Evolutionary conservation across 2,113 vertebrate genomes (phyloP).

Genomic region (Carollia perspicillata): DNA sequence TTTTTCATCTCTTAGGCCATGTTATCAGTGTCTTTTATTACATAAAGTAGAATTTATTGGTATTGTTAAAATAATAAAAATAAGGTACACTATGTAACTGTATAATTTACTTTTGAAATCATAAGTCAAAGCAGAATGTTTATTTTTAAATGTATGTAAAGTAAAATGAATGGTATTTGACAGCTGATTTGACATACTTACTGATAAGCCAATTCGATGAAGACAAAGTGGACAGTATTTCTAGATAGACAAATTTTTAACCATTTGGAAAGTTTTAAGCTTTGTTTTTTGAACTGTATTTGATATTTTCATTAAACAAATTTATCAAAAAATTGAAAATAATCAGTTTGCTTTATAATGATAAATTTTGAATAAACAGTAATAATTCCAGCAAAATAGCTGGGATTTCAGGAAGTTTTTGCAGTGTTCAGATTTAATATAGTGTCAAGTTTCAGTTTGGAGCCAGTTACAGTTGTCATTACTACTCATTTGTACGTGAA

Average conservation of each 20-base stretch:
- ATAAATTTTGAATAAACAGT: neutral
- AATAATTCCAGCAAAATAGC: neutral
- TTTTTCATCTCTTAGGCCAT: neutral
- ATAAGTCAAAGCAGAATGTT: neutral
- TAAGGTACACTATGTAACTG: neutral
- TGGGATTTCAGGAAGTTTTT: neutral
- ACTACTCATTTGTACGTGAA: neutral
- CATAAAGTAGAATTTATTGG: neutral
- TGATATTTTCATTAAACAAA: neutral
- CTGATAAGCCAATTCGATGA: neutral
- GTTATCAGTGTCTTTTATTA: neutral
- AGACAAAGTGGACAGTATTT: neutral
- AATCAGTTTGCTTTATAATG: neutral
- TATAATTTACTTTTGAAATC: conserved; percentile 21
- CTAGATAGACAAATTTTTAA: neutral
- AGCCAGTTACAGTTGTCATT: neutral
- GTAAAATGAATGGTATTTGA: neutral
- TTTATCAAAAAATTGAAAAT: neutral
- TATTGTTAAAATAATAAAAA: neutral
- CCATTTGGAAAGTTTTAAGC: neutral
- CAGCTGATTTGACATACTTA: neutral
- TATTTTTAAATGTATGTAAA: neutral
- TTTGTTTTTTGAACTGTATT: neutral
- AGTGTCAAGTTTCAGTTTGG: neutral
- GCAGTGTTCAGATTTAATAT: neutral